Evolutionary conservation across 2,888 invertebrate genomes (phyloP).

Genomic region (Conchocele bisecta): DNA sequence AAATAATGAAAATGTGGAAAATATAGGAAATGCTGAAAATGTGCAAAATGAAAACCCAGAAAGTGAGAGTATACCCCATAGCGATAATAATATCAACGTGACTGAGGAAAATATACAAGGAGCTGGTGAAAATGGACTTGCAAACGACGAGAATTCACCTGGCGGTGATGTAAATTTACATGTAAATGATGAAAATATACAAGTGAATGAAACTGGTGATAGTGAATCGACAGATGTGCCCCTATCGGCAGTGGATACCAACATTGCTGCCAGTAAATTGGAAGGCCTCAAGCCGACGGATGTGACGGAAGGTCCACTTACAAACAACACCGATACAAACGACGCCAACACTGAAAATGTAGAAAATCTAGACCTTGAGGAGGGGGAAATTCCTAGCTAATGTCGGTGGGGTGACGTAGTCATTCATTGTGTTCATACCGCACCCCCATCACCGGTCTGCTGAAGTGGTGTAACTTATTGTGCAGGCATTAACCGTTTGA

Average conservation of each 20-base stretch:
- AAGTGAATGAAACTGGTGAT: neutral
- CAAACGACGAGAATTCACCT: neutral
- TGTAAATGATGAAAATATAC: slow-evolving; percentile 25
- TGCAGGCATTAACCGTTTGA: too few species aligned
- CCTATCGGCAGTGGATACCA: too few species aligned
- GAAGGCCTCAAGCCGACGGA: slow-evolving; percentile 6
- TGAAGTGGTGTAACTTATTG: too few species aligned
- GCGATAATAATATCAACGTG: neutral
- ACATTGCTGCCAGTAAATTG: slow-evolving; percentile 15
- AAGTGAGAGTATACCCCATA: too few species aligned
- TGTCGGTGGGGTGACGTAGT: too few species aligned
- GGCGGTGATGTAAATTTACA: slow-evolving; percentile 8
- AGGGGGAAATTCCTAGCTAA: slow-evolving; percentile 64
- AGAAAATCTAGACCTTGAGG: slow-evolving; percentile 54
- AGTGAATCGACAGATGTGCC: neutral
- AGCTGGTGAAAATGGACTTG: neutral
- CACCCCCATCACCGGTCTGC: too few species aligned
- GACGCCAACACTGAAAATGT: slow-evolving; percentile 24
- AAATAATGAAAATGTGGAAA: neutral
- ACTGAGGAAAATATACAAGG: neutral
- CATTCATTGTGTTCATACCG: too few species aligned
- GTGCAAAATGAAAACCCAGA: slow-evolving; percentile 14
- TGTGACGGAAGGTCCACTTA: slow-evolving; percentile 1
- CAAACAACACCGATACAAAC: slow-evolving; percentile 4
- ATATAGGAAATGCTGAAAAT: slow-evolving; percentile 1